Base-by-base conservation (phyloP, 2,888 invertebrate species). In the Seira ritae region DNA sequence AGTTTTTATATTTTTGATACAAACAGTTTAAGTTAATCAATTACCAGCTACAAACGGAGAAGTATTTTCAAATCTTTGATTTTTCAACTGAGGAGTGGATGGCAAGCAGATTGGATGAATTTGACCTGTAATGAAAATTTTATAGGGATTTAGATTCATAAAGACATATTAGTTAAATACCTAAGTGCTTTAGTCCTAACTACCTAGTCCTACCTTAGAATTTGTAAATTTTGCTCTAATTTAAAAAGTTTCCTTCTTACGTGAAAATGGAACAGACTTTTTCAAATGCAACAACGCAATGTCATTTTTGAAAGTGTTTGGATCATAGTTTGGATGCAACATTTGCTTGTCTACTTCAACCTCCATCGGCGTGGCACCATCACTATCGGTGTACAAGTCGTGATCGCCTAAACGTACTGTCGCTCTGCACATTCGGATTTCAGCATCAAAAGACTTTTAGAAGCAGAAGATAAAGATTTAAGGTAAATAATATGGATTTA, bases 71-170 rank as follows among this genome's bases (percentile, higher is more conserved):
- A 92, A 94, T 15, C 91, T 91, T 67, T 91, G 92, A 0, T 92
- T 90, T 66, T 93, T 91, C 62, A 94, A 89, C 2, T 92, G 92
- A 0, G 91, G 90, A 10, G 91, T 90, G 15, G 92, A 90, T 0
- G 97, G 97, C 67, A 97, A 91, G 90, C 97, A 97, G 85, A 96
- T 94, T 0, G 96, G 95, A 85, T 91, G 92, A 75, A 96, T 93
- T 46, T 92, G 90, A 23, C 91, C 96, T 96, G 91, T 24, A 92
- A 92, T 73, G 68, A 85, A 77, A 46, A 86, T 46, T 31, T 17
- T n/a, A n/a, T n/a, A n/a, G 6, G 2, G n/a, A 62, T 10, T 73
- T 73, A 60, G 42, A 10, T 37, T 70, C 4, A 76, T 42, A 37
- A 17, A 46, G 20, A 70, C 1, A n/a, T n/a, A n/a, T n/a, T n/a